A percentile compares a stretch with the other conserved stretches of the same genome.
Evolutionary conservation across 2,113 vertebrate genomes (phyloP).

Genomic region (Dinomys branickii): DNA sequence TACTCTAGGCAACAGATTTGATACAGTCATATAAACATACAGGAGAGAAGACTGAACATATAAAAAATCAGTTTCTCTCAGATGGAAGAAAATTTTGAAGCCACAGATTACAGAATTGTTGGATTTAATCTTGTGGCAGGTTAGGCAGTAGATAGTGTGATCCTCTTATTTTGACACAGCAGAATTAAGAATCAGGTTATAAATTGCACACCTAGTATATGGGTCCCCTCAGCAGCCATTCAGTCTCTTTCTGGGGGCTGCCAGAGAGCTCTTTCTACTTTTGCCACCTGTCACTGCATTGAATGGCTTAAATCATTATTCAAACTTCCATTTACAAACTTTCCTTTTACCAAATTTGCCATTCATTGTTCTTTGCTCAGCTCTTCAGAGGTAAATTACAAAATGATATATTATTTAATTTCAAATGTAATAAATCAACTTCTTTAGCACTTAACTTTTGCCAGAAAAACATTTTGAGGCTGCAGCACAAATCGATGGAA

Average conservation of each 20-base stretch:
- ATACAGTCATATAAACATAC: neutral
- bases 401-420: conserved; percentile 16
- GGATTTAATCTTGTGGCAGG: neutral
- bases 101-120: neutral
- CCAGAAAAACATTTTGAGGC: neutral
- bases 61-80: conserved; percentile 2
- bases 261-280: neutral
- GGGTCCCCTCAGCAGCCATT: too few relatives aligned
- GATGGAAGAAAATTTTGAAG: neutral
- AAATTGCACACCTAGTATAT: too few relatives aligned
- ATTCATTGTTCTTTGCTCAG: neutral
- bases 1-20: neutral
- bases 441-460: conserved; percentile 24
- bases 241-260: neutral
- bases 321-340: neutral
- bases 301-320: neutral
- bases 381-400: conserved; percentile 38
- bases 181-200: neutral
- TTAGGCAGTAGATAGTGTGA: neutral
- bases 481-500: neutral
- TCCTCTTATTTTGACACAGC: neutral
- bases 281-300: neutral
- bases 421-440: neutral
- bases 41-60: neutral
- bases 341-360: neutral